These are phyloP conservation scores for Halcyon smyrnensis DNA, from an alignment of 2,797 vertebrate species.

Conservation along the genomic window DNA sequence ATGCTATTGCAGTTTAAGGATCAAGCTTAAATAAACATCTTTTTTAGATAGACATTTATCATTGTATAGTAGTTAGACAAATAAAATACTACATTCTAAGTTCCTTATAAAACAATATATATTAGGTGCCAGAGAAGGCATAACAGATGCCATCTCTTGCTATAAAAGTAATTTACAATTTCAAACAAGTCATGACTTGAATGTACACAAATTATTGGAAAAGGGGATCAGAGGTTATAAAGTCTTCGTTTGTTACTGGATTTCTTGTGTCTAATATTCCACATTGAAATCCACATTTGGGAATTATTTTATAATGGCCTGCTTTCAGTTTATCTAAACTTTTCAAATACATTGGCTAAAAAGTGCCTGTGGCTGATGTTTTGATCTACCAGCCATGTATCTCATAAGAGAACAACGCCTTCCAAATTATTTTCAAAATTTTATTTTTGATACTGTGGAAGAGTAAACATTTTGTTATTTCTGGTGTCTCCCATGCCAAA, in stretches of 20 bases:
- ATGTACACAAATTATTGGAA: constrained; percentile 45
- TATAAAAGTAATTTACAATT: constrained; percentile 64
- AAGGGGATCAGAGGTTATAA: constrained; percentile 27
- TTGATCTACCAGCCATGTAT: neutral
- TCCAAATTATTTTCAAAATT: neutral
- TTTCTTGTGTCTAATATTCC: constrained; percentile 25
- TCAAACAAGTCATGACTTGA: constrained; percentile 19
- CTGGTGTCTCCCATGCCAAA: constrained; percentile 17
- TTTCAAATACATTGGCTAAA: neutral
- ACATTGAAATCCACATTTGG: neutral
- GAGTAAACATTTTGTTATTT: constrained; percentile 18
- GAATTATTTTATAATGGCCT: constrained; percentile 16
- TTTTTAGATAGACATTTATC: constrained; percentile 70
- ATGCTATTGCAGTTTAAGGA: constrained; percentile 70
- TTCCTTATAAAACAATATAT: constrained; percentile 54
- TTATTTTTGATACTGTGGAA: neutral
- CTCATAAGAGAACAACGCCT: neutral
- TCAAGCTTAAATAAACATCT: constrained; percentile 74
- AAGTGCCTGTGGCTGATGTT: neutral
- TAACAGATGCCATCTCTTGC: constrained; percentile 66
- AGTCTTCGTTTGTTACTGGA: constrained; percentile 14
- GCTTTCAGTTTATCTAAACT: constrained; percentile 29
- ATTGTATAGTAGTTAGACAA: constrained; percentile 44
- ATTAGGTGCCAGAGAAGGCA: constrained; percentile 57
- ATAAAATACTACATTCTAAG: constrained; percentile 65